phyloP scores from a whole-genome alignment of 2,888 invertebrate genomes.

The Hirtodrosophila confusa region DNA sequence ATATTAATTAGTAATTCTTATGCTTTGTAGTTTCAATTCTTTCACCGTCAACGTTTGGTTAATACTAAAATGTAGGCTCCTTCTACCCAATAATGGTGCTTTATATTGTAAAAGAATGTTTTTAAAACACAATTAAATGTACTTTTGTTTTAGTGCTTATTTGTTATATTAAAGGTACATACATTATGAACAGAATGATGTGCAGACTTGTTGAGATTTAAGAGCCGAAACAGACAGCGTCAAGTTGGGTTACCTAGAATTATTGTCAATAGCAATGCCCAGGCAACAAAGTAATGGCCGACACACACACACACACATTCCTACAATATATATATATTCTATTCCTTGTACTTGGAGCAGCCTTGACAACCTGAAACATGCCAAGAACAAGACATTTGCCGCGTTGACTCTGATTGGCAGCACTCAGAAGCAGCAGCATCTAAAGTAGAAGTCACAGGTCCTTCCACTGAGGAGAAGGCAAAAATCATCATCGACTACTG shows the following conservation, averaged over 20 bases:
- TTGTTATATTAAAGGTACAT: slow-evolving; percentile 8
- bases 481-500: slow-evolving; percentile 51
- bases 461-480: slow-evolving; percentile 22
- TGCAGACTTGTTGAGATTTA: slow-evolving; percentile 47
- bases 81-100: too few species aligned
- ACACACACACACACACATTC: slow-evolving; percentile 30
- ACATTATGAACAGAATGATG: slow-evolving; percentile 4
- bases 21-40: too few species aligned
- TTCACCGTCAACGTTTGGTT: too few species aligned
- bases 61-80: too few species aligned
- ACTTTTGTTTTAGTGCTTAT: not conserved
- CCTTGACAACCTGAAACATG: slow-evolving; percentile 74
- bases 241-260: slow-evolving; percentile 61
- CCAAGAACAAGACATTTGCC: slow-evolving; percentile 68
- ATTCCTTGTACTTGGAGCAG: slow-evolving; percentile 50
- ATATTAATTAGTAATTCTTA: too few species aligned
- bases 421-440: slow-evolving; percentile 28
- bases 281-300: slow-evolving; percentile 73
- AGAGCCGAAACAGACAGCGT: slow-evolving; percentile 46
- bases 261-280: slow-evolving; percentile 73
- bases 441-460: slow-evolving; percentile 8
- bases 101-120: too few species aligned
- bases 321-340: slow-evolving; percentile 18
- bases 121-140: too few species aligned
- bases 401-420: slow-evolving; percentile 71